Evolutionary conservation across 1,140 invertebrate genomes (phyloP).

Genomic region (Drosophila azteca): DNA sequence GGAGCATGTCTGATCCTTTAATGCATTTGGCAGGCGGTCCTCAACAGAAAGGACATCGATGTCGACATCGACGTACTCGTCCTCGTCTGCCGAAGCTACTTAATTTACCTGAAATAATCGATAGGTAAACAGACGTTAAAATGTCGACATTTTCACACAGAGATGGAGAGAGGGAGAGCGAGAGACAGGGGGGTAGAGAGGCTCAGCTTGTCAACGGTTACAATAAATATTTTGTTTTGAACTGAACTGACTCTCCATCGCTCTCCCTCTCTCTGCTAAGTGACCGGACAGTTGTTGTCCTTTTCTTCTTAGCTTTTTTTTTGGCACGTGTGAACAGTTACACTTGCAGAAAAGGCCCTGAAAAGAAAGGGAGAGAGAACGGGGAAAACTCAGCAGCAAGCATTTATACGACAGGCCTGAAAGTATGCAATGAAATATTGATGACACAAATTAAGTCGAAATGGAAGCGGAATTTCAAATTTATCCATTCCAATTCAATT

Average conservation of each 20-base stretch:
- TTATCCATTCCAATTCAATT: neutral
- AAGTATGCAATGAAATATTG: constrained; percentile 55
- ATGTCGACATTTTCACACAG: constrained; percentile 72
- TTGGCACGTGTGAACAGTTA: constrained; percentile 66
- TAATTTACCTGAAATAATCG: constrained; percentile 83
- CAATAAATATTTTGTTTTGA: constrained; percentile 82
- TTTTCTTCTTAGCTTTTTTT: constrained; percentile 33
- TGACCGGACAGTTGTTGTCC: constrained; percentile 48
- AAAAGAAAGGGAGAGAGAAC: neutral
- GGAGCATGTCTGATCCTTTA: constrained; percentile 79
- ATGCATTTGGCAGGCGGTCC: constrained; percentile 76
- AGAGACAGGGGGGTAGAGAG: constrained; percentile 1
- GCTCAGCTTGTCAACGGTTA: constrained; percentile 67
- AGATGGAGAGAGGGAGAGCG: constrained; percentile 6
- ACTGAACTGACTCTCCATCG: constrained; percentile 33
- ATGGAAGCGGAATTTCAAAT: neutral
- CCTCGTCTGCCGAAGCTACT: constrained; percentile 67
- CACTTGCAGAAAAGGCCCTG: constrained; percentile 37
- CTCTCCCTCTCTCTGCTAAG: constrained; percentile 46
- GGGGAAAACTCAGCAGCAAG: neutral
- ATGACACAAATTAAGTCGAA: neutral
- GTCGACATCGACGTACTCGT: constrained; percentile 20
- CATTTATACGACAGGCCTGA: constrained; percentile 39
- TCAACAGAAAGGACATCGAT: constrained; percentile 56
- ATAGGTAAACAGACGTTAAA: constrained; percentile 82